Percentiles rank a stretch among this genome's conserved stretches.
Evolutionary conservation across 2,113 vertebrate species (phyloP).

Genomic region (Periophthalmus modestus): DNA sequence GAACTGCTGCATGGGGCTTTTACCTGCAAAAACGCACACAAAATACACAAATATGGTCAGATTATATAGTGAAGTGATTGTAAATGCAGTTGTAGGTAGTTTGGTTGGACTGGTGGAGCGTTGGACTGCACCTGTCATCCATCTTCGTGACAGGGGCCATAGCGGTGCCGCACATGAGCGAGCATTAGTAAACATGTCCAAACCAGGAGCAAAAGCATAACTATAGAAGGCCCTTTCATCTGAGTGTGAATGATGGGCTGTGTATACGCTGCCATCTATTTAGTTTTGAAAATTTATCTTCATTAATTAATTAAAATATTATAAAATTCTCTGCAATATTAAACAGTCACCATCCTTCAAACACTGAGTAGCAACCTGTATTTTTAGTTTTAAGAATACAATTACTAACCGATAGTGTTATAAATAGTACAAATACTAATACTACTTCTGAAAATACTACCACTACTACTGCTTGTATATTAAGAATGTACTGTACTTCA

Average conservation of each 20-base stretch:
- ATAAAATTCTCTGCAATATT: not conserved
- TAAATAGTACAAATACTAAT: no score
- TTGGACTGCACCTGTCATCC: constrained; percentile 37
- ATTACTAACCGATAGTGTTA: no score
- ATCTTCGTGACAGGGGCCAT: constrained; percentile 48
- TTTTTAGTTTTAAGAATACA: no score
- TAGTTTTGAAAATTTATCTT: not conserved
- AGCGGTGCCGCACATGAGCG: constrained; percentile 26
- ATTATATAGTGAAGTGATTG: constrained; percentile 11
- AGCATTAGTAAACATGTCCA: constrained; percentile 47
- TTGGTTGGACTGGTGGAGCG: constrained; percentile 42
- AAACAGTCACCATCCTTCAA: not conserved
- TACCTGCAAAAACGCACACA: constrained; percentile 66
- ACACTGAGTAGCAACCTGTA: not conserved
- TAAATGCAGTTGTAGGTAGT: constrained; percentile 13
- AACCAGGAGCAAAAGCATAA: constrained; percentile 15
- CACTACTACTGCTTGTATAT: no score
- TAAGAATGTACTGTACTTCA: no score
- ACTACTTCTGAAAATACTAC: no score
- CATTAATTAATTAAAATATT: not conserved
- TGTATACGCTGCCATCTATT: constrained; percentile 2
- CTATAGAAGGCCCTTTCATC: constrained; percentile 15
- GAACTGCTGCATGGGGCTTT: constrained; percentile 74
- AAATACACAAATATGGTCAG: constrained; percentile 28
- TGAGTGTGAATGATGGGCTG: constrained; percentile 22